Conservation (phyloP, 2,888 invertebrate genomes). For the Papilio demoleus region DNA sequence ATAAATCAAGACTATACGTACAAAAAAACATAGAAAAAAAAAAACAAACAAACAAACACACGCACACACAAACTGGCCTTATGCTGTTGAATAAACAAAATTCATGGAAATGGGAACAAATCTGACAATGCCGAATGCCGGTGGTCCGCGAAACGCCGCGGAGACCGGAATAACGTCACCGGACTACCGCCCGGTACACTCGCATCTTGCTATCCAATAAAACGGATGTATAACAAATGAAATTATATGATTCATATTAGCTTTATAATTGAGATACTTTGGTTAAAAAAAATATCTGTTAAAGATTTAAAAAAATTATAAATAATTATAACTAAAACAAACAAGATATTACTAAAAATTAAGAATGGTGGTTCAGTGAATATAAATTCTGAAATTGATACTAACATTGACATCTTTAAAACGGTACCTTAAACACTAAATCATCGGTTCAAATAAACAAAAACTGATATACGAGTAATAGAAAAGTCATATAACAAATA, state of each 20-base stretch:
- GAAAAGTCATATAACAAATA: slow-evolving; percentile 16
- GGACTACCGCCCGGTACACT: slow-evolving; percentile 8
- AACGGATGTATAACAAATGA: slow-evolving; percentile 10
- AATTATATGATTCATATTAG: neutral
- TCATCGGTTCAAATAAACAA: neutral
- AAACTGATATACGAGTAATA: slow-evolving; percentile 5
- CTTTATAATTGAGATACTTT: neutral
- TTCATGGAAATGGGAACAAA: slow-evolving; percentile 81
- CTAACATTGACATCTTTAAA: too few relatives aligned
- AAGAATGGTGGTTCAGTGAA: too few relatives aligned
- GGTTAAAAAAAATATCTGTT: neutral
- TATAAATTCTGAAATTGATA: too few relatives aligned
- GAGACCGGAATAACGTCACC: slow-evolving; percentile 51
- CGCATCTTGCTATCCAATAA: neutral
- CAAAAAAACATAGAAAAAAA: slow-evolving; percentile 59
- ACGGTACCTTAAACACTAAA: neutral
- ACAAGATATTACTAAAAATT: too few relatives aligned
- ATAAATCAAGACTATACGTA: slow-evolving; percentile 77
- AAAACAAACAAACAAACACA: slow-evolving; percentile 38
- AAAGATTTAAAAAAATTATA: too few relatives aligned
- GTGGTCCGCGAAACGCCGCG: slow-evolving; percentile 58
- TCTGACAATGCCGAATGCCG: slow-evolving; percentile 71
- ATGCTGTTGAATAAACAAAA: slow-evolving; percentile 78
- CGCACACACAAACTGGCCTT: slow-evolving; percentile 66
- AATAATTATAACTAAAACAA: too few relatives aligned